These are phyloP conservation scores for Teleopsis dalmanni DNA, from an alignment of 1,140 invertebrate species.

Conservation along the genomic window DNA sequence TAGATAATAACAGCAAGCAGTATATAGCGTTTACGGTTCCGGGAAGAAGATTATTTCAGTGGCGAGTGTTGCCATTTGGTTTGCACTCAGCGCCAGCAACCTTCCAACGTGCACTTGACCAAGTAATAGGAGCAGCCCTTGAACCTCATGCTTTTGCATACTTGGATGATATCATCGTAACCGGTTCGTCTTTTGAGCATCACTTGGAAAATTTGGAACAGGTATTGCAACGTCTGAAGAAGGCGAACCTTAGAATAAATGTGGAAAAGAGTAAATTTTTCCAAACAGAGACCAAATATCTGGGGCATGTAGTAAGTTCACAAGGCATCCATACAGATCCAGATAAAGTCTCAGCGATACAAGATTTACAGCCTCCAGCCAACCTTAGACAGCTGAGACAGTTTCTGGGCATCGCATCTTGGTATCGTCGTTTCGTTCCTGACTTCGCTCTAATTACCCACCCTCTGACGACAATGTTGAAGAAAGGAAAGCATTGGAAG, in stretches of 20 bases:
- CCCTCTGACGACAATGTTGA: slow-evolving; percentile 20
- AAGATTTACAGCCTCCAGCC: slow-evolving; percentile 2
- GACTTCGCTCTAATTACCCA: slow-evolving; percentile 27
- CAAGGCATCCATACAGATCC: slow-evolving; percentile 39
- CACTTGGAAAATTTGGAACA: not conserved
- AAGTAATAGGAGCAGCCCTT: too few relatives aligned
- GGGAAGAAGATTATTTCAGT: too few relatives aligned
- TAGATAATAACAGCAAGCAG: slow-evolving; percentile 14
- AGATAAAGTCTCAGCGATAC: slow-evolving; percentile 18
- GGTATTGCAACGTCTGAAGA: not conserved
- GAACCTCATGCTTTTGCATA: slow-evolving; percentile 11
- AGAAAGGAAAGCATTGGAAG: too few relatives aligned
- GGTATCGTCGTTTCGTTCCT: slow-evolving; percentile 36
- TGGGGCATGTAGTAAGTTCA: slow-evolving; percentile 12
- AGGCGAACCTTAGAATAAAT: slow-evolving; percentile 19
- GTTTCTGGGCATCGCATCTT: slow-evolving; percentile 44
- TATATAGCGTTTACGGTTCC: slow-evolving; percentile 41
- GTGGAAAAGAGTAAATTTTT: slow-evolving; percentile 18
- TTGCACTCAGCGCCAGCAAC: slow-evolving; percentile 11
- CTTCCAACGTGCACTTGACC: too few relatives aligned
- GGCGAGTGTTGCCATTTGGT: too few relatives aligned
- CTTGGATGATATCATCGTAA: slow-evolving; percentile 9
- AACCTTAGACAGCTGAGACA: slow-evolving; percentile 33
- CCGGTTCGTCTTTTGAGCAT: not conserved
- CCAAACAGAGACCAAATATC: slow-evolving; percentile 20